These are phyloP conservation scores for Helostoma temminkii DNA, from an alignment of 2,797 vertebrate genomes.

Conservation along the genomic window DNA sequence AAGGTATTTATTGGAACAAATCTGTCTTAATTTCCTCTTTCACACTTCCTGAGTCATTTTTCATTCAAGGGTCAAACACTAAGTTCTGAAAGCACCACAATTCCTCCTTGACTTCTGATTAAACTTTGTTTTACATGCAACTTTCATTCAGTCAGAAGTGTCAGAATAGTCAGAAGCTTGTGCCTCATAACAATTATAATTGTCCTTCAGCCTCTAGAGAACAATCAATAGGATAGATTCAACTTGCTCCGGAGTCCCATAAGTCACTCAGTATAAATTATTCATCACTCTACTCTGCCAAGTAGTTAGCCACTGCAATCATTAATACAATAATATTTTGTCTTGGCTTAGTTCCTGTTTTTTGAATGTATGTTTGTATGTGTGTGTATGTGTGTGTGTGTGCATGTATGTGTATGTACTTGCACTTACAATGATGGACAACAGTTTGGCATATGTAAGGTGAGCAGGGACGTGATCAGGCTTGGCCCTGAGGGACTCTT, in stretches of 20 bases:
- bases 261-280: slow-evolving; percentile 56
- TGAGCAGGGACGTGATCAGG: slow-evolving; percentile 95
- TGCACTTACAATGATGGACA: slow-evolving; percentile 89
- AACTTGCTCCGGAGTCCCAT: slow-evolving; percentile 17
- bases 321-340: slow-evolving; percentile 18
- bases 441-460: slow-evolving; percentile 93
- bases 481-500: slow-evolving; percentile 91
- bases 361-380: slow-evolving; percentile 4
- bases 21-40: slow-evolving; percentile 8
- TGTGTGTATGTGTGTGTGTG: slow-evolving; percentile 14
- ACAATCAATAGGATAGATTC: slow-evolving; percentile 38
- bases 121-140: slow-evolving; percentile 18
- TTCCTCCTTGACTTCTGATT: slow-evolving; percentile 10
- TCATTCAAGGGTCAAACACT: slow-evolving; percentile 15
- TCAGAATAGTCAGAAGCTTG: slow-evolving; percentile 14
- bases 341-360: too few species aligned
- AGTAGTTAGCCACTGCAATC: slow-evolving; percentile 45
- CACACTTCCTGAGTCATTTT: background rate
- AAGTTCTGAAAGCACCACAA: background rate
- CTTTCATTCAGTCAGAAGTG: too few species aligned
- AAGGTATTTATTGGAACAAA: background rate
- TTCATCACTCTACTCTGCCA: slow-evolving; percentile 42
- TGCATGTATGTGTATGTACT: slow-evolving; percentile 14
- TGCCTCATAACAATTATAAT: slow-evolving; percentile 57
- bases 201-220: slow-evolving; percentile 29